Conservation (phyloP, 2,888 invertebrate genomes). For the Yponomeuta malinellus region DNA sequence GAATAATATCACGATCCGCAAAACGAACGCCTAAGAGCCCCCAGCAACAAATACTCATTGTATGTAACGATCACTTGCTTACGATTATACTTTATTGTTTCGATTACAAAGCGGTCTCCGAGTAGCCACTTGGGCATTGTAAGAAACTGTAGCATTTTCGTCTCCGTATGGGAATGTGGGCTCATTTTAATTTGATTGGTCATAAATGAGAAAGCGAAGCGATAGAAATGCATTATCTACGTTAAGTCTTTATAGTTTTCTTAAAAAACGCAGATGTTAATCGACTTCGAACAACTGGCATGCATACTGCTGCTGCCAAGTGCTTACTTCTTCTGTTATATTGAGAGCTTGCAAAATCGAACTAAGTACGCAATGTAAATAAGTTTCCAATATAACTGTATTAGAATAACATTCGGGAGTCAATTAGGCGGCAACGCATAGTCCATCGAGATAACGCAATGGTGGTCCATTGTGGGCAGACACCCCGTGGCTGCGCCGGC, state of each 20-base stretch:
- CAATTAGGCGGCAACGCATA: constrained; percentile 72
- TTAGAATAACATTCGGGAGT: constrained; percentile 70
- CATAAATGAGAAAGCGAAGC: constrained; percentile 13
- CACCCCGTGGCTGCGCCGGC: constrained; percentile 48
- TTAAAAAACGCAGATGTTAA: too few species aligned
- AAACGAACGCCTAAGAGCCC: constrained; percentile 33
- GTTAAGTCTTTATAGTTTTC: neutral
- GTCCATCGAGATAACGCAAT: constrained; percentile 70
- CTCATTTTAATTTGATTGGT: constrained; percentile 20
- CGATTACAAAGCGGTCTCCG: constrained; percentile 41
- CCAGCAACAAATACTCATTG: constrained; percentile 40
- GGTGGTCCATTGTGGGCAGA: constrained; percentile 69
- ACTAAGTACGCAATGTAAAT: constrained; percentile 22
- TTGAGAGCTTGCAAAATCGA: neutral
- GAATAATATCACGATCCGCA: neutral
- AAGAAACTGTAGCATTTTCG: constrained; percentile 60
- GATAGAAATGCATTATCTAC: constrained; percentile 8
- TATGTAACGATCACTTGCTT: constrained; percentile 50
- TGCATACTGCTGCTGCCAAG: neutral
- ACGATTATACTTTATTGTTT: constrained; percentile 46
- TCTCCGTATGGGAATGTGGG: constrained; percentile 61
- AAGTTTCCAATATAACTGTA: constrained; percentile 59
- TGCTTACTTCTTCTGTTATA: neutral
- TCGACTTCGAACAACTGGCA: neutral
- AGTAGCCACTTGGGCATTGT: constrained; percentile 43